Conservation (phyloP, 2,888 invertebrate genomes). For the Drymonia ruficornis region DNA sequence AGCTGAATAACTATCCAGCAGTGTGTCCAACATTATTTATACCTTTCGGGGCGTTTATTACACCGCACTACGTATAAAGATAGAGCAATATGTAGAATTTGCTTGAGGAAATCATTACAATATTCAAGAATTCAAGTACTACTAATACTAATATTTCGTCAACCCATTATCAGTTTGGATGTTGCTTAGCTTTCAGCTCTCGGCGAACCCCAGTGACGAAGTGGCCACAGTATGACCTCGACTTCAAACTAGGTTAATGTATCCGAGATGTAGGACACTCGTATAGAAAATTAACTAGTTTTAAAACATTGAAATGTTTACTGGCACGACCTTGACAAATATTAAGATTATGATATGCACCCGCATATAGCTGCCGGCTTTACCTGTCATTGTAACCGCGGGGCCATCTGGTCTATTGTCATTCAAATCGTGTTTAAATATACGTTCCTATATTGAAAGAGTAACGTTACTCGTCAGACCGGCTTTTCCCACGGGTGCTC, state of each 20-base stretch:
- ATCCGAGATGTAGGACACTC: slow-evolving; percentile 66
- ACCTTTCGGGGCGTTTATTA: slow-evolving; percentile 28
- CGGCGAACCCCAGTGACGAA: slow-evolving; percentile 53
- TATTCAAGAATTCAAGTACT: slow-evolving; percentile 11
- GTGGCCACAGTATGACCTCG: slow-evolving; percentile 62
- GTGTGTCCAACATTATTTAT: slow-evolving; percentile 42
- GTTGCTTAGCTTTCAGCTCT: slow-evolving; percentile 31
- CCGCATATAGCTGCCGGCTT: slow-evolving; percentile 39
- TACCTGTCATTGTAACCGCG: slow-evolving; percentile 38
- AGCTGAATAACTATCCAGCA: slow-evolving; percentile 46
- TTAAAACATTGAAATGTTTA: slow-evolving; percentile 41
- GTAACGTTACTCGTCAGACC: slow-evolving; percentile 18
- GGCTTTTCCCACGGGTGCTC: slow-evolving; percentile 34
- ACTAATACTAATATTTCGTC: slow-evolving; percentile 22
- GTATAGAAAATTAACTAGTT: slow-evolving; percentile 54
- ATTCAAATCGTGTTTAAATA: slow-evolving; percentile 30
- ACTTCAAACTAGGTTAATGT: slow-evolving; percentile 76
- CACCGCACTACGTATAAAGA: slow-evolving; percentile 32
- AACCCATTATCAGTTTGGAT: slow-evolving; percentile 24
- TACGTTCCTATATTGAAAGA: slow-evolving; percentile 20
- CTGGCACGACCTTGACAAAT: slow-evolving; percentile 61
- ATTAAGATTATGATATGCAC: slow-evolving; percentile 44
- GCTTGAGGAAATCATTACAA: slow-evolving; percentile 10
- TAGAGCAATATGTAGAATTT: slow-evolving; percentile 25
- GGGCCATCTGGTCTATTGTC: slow-evolving; percentile 40